A percentile compares a stretch with the other conserved stretches of the same genome.
phyloP scores from a whole-genome alignment of 2,888 invertebrate genomes.

The Lasius fuliginosus region DNA sequence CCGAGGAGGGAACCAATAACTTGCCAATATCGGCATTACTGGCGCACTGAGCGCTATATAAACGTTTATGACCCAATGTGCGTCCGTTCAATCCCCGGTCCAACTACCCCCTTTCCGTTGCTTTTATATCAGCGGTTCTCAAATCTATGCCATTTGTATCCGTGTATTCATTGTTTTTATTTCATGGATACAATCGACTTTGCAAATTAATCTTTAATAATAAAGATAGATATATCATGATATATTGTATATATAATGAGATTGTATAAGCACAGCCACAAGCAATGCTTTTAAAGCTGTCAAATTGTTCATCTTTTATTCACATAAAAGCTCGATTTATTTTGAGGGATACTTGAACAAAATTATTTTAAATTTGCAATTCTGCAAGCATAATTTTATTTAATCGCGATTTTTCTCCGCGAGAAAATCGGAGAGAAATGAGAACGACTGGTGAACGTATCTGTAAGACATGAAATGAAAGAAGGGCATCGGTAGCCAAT shows the following conservation, averaged over 20 bases:
- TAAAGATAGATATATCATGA: not conserved
- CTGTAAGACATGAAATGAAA: constrained; percentile 80
- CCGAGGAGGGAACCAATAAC: constrained; percentile 82
- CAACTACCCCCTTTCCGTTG: constrained; percentile 67
- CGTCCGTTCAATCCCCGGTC: constrained; percentile 75
- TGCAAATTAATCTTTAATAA: not conserved
- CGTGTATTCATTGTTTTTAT: not conserved
- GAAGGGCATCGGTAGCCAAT: constrained; percentile 78
- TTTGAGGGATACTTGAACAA: not conserved
- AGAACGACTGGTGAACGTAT: constrained; percentile 76
- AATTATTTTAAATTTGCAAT: constrained; percentile 6
- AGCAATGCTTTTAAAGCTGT: not conserved
- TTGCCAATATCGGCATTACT: constrained; percentile 86
- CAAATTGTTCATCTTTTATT: not conserved
- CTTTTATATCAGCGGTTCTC: constrained; percentile 74
- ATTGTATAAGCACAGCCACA: not conserved
- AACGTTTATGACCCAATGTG: constrained; percentile 85
- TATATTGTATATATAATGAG: not conserved
- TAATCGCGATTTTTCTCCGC: not conserved
- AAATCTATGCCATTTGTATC: constrained; percentile 37
- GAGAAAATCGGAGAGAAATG: constrained; percentile 51
- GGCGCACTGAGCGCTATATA: constrained; percentile 85
- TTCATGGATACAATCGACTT: not conserved
- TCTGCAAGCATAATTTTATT: not conserved
- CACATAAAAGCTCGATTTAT: not conserved